Percentiles rank a stretch among this genome's conserved stretches.
These are phyloP conservation scores for Plumapathes pennacea DNA, from an alignment of 92 coral and sea anemone genomes.

Conservation along the genomic window DNA sequence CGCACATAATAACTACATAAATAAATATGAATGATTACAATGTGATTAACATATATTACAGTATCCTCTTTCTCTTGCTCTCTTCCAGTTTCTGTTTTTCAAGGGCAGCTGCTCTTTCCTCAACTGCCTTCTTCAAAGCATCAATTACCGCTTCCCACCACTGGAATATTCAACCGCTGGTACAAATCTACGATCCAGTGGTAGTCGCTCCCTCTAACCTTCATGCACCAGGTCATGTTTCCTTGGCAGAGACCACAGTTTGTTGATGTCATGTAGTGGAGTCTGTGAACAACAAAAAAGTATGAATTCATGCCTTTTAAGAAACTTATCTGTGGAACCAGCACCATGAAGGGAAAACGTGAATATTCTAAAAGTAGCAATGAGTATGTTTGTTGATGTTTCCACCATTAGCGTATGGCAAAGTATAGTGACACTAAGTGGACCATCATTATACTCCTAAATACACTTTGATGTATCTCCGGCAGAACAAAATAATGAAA, in stretches of 20 bases:
- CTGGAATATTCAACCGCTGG: conserved; percentile 50
- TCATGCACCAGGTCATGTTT: conserved; percentile 51
- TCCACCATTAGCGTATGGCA: no score
- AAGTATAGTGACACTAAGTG: no score
- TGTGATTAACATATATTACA: no score
- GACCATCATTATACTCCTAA: no score
- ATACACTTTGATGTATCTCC: no score
- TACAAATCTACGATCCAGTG: conserved; percentile 61
- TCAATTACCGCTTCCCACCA: conserved; percentile 32
- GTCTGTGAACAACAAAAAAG: conserved; percentile 9
- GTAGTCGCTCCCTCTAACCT: conserved; percentile 31
- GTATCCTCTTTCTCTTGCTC: conserved; percentile 22
- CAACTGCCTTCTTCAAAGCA: conserved; percentile 37
- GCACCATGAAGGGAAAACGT: background rate
- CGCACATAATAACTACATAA: no score
- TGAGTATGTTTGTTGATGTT: no score
- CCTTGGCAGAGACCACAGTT: conserved; percentile 59
- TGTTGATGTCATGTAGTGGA: conserved; percentile 58
- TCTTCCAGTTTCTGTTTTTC: conserved; percentile 8
- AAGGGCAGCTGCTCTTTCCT: conserved; percentile 9
- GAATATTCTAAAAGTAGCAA: background rate
- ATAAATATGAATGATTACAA: no score
- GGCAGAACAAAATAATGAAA: no score
- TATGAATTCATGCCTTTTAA: background rate
- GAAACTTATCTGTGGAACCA: no score